Conservation (phyloP, 2,113 vertebrate species). For the Turdus rufiventris region DNA sequence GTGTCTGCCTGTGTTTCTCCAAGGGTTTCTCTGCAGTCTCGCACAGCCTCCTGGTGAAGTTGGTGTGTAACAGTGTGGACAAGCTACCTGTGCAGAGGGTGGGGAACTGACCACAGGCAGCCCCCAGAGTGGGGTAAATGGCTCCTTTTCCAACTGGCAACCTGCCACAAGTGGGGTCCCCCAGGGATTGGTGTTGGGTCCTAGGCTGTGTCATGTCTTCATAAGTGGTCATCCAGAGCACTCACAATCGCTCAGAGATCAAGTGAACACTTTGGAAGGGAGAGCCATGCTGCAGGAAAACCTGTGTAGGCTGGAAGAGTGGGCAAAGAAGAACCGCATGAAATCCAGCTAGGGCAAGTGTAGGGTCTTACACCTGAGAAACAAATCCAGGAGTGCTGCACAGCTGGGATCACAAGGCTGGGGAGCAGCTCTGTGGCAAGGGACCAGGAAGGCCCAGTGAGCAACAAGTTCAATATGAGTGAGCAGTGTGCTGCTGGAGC, state of each 20-base stretch:
- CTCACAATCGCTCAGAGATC: not conserved
- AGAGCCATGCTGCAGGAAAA: not conserved
- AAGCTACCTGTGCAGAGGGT: not conserved
- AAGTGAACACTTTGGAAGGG: not conserved
- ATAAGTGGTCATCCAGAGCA: not conserved
- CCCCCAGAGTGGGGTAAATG: not conserved
- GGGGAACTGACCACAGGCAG: not conserved
- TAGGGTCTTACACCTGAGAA: not conserved
- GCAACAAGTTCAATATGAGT: not conserved
- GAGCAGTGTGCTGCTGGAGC: not conserved
- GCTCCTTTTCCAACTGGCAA: not conserved
- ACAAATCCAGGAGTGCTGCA: not conserved
- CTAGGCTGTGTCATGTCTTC: fast-evolving
- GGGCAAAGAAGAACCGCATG: not conserved
- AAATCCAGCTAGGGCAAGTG: not conserved
- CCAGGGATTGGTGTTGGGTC: not conserved
- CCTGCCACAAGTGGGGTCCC: not conserved
- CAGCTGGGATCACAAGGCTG: not conserved
- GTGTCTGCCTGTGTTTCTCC: not conserved
- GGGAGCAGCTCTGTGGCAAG: not conserved
- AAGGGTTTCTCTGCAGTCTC: fast-evolving
- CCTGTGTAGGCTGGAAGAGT: not conserved
- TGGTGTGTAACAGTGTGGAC: fast-evolving
- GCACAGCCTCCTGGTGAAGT: not conserved
- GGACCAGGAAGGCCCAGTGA: too few relatives aligned